A percentile compares a stretch with the other conserved stretches of the same genome.
These are phyloP conservation scores for Kradibia gibbosae DNA, from an alignment of 1,140 invertebrate genomes.

Conservation along the genomic window DNA sequence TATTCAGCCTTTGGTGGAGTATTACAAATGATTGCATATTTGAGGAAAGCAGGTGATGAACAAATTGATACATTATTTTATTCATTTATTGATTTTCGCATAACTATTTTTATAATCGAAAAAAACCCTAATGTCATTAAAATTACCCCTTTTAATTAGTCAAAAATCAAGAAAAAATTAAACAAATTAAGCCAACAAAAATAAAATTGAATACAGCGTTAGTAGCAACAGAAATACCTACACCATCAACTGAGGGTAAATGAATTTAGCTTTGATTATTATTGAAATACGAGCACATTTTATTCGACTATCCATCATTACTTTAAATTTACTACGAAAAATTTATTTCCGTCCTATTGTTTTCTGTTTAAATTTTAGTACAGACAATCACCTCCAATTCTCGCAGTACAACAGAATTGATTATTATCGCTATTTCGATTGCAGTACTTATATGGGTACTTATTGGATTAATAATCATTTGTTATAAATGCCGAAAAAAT, in stretches of 20 bases:
- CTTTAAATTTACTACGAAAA: no score
- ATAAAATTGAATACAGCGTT: not conserved
- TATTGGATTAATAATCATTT: slow-evolving; percentile 58
- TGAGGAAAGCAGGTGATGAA: slow-evolving; percentile 68
- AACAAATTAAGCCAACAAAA: not conserved
- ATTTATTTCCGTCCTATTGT: not conserved
- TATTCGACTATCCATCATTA: no score
- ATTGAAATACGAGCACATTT: no score
- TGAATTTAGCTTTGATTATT: no score
- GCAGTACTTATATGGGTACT: slow-evolving; percentile 59
- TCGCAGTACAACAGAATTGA: slow-evolving; percentile 52
- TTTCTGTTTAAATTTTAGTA: not conserved
- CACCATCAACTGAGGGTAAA: not conserved
- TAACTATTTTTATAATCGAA: not conserved
- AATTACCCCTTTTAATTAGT: not conserved
- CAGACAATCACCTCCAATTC: not conserved
- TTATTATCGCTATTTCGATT: slow-evolving; percentile 58
- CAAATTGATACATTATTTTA: not conserved
- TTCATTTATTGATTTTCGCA: slow-evolving; percentile 2
- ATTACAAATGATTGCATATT: slow-evolving; percentile 73
- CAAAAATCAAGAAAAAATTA: not conserved
- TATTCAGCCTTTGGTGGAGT: slow-evolving; percentile 77
- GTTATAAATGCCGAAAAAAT: slow-evolving; percentile 56
- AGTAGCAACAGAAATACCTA: not conserved
- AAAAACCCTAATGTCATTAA: not conserved